Conservation (phyloP, 2,797 vertebrate genomes). For the Hafferia zeledoni region DNA sequence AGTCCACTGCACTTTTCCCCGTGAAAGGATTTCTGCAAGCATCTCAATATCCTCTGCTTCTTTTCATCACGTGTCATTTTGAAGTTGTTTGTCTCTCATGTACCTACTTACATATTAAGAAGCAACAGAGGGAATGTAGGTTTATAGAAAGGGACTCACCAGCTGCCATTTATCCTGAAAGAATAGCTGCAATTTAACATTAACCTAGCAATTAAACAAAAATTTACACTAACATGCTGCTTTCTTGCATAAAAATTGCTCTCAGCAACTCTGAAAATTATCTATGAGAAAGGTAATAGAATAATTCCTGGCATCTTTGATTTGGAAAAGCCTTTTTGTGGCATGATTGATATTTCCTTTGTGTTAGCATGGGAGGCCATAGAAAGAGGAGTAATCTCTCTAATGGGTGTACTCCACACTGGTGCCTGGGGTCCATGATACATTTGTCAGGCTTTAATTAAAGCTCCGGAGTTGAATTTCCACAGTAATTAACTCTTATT, state of each 20-base stretch:
- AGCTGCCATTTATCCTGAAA: slow-evolving; percentile 37
- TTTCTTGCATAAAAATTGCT: slow-evolving; percentile 44
- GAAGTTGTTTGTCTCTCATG: neutral
- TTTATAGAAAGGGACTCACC: neutral
- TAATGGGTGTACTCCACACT: slow-evolving; percentile 41
- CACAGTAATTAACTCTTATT: slow-evolving; percentile 71
- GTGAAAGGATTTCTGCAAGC: neutral
- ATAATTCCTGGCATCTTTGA: slow-evolving; percentile 58
- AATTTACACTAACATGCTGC: slow-evolving; percentile 19
- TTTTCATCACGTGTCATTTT: neutral
- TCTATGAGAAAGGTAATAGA: slow-evolving; percentile 40
- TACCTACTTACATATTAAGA: slow-evolving; percentile 6
- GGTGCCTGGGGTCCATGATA: slow-evolving; percentile 43
- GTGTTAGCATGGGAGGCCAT: slow-evolving; percentile 44
- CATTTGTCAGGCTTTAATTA: slow-evolving; percentile 72
- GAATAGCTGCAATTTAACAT: slow-evolving; percentile 58
- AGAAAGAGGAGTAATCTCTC: slow-evolving; percentile 58
- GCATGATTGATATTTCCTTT: slow-evolving; percentile 60
- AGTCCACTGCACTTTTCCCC: neutral
- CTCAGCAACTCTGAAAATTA: slow-evolving; percentile 38
- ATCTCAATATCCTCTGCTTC: neutral
- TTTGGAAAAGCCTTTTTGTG: slow-evolving; percentile 48
- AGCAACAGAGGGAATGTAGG: neutral
- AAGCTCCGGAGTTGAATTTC: slow-evolving; percentile 47
- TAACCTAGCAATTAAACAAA: slow-evolving; percentile 64